phyloP scores from a whole-genome alignment of 2,797 vertebrate species.

The Poecilia picta region DNA sequence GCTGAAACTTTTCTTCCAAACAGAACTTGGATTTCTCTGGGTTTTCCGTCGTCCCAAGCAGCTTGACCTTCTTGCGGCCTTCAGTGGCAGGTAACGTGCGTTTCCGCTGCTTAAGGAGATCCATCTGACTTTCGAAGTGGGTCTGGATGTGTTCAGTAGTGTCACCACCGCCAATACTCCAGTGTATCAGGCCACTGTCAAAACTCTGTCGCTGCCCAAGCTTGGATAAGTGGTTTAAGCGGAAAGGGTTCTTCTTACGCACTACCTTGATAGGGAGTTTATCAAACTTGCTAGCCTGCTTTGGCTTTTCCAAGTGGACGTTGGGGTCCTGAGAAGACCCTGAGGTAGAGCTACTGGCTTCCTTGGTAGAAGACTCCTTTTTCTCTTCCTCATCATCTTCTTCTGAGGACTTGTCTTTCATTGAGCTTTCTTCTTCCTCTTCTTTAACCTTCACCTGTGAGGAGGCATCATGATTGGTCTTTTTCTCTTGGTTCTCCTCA shows the following conservation, averaged over 20 bases:
- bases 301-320: constrained; percentile 85
- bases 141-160: constrained; percentile 99
- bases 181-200: constrained; percentile 94
- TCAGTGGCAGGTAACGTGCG: constrained; percentile 61
- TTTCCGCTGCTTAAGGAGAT: constrained; percentile 83
- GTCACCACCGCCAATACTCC: constrained; percentile 97
- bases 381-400: constrained; percentile 69
- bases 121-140: constrained; percentile 92
- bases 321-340: constrained; percentile 77
- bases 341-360: constrained; percentile 76
- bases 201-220: constrained; percentile 93
- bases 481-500: constrained; percentile 74
- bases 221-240: constrained; percentile 88
- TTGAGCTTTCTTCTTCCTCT: constrained; percentile 73
- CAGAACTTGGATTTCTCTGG: constrained; percentile 52
- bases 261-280: constrained; percentile 95
- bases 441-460: constrained; percentile 72
- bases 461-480: constrained; percentile 28
- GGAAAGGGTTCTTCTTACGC: constrained; percentile 92
- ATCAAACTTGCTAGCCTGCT: constrained; percentile 94
- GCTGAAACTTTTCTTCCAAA: constrained; percentile 49
- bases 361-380: constrained; percentile 81
- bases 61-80: constrained; percentile 65
- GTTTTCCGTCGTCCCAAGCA: constrained; percentile 33
- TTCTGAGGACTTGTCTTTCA: constrained; percentile 66